phyloP scores from a whole-genome alignment of 2,888 invertebrate genomes.

The Acrobasis consociella region DNA sequence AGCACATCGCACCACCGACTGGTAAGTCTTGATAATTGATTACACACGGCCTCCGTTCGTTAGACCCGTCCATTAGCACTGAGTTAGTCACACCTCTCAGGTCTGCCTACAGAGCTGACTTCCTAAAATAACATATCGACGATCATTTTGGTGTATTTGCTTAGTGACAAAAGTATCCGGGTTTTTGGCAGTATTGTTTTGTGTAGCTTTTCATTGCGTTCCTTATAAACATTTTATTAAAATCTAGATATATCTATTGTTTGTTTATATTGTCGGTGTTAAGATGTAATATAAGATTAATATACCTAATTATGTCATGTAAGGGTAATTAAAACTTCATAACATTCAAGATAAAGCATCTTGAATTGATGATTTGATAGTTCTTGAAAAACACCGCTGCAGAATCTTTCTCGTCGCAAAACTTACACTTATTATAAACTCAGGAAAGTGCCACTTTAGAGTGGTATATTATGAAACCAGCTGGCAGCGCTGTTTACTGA shows the following conservation, averaged over 20 bases:
- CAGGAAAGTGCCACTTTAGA: no score
- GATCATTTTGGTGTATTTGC: not conserved
- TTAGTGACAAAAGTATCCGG: not conserved
- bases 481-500: no score
- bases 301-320: not conserved
- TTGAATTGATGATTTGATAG: conserved; percentile 9
- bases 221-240: no score
- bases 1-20: conserved; percentile 56
- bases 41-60: conserved; percentile 40
- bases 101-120: conserved; percentile 19
- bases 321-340: not conserved
- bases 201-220: no score
- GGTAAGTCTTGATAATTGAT: conserved; percentile 64
- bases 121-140: not conserved
- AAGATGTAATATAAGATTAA: not conserved
- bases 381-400: no score
- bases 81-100: conserved; percentile 39
- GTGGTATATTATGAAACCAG: no score
- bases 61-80: conserved; percentile 42
- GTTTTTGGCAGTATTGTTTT: no score
- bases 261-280: no score
- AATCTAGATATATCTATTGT: no score
- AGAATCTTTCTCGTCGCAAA: no score
- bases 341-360: conserved; percentile 3
- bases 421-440: no score